phyloP scores from a whole-genome alignment of 2,797 vertebrate species.

The Acanthornis magna region DNA sequence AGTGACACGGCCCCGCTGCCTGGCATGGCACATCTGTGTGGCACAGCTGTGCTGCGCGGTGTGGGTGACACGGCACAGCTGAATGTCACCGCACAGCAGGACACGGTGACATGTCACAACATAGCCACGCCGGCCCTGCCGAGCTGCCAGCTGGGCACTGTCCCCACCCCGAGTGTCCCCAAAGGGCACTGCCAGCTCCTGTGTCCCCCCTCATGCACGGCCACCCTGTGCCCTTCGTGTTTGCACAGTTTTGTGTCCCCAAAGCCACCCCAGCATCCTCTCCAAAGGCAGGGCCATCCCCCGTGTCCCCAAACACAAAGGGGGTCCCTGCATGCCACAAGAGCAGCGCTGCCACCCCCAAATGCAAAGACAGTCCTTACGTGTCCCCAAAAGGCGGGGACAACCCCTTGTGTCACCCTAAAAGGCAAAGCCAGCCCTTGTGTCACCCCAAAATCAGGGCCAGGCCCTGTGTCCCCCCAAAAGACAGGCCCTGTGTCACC shows the following conservation, averaged over 20 bases:
- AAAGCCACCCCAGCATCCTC: background rate
- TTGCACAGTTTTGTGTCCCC: background rate
- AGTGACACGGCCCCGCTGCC: background rate
- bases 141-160: background rate
- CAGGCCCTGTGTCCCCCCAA: too few relatives aligned
- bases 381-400: rapidly evolving
- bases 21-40: rapidly evolving
- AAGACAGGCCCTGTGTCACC: too few relatives aligned
- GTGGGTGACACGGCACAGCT: background rate
- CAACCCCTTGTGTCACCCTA: too few relatives aligned
- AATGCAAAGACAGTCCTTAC: background rate
- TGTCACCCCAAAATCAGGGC: too few relatives aligned
- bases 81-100: background rate
- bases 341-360: background rate
- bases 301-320: rapidly evolving
- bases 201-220: rapidly evolving
- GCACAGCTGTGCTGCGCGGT: rapidly evolving
- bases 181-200: background rate
- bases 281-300: rapidly evolving
- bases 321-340: background rate
- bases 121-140: rapidly evolving
- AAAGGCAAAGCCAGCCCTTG: too few relatives aligned
- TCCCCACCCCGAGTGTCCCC: rapidly evolving
- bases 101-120: background rate
- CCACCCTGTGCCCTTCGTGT: rapidly evolving